Evolutionary conservation across 2,113 vertebrate species (phyloP).

Genomic region (Polypterus senegalus): DNA sequence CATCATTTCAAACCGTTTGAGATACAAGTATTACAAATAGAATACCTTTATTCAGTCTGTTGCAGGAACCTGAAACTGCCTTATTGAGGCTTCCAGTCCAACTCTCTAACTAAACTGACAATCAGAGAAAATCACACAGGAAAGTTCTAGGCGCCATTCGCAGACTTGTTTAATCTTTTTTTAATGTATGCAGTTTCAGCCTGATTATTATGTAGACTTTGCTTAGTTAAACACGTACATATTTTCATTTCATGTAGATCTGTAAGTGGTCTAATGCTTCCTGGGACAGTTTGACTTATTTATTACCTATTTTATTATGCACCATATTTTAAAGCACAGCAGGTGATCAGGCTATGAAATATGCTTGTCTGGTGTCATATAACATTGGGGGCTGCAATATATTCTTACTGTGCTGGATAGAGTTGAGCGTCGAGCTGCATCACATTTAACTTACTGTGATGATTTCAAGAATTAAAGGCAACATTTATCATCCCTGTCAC

Average conservation of each 20-base stretch:
- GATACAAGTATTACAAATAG: no score
- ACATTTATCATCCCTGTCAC: constrained; percentile 4
- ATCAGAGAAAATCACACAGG: no score
- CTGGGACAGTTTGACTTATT: neutral
- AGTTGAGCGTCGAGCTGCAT: neutral
- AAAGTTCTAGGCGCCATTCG: no score
- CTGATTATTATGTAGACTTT: no score
- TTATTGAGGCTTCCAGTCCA: no score
- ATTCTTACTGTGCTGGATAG: constrained; percentile 1
- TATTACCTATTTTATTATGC: neutral
- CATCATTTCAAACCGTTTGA: no score
- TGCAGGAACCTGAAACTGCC: no score
- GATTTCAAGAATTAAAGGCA: constrained; percentile 5
- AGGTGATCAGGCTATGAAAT: neutral
- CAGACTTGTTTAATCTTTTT: no score
- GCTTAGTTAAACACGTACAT: no score
- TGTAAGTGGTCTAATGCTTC: neutral
- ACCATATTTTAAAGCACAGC: constrained; percentile 1
- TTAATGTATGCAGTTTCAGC: constrained; percentile 5
- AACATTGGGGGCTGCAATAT: neutral
- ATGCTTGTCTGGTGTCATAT: neutral
- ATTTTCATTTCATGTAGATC: neutral
- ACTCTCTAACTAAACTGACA: no score
- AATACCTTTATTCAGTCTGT: no score
- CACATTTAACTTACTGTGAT: constrained; percentile 2